phyloP scores from a whole-genome alignment of 2,113 vertebrate genomes.

The Labrus mixtus region DNA sequence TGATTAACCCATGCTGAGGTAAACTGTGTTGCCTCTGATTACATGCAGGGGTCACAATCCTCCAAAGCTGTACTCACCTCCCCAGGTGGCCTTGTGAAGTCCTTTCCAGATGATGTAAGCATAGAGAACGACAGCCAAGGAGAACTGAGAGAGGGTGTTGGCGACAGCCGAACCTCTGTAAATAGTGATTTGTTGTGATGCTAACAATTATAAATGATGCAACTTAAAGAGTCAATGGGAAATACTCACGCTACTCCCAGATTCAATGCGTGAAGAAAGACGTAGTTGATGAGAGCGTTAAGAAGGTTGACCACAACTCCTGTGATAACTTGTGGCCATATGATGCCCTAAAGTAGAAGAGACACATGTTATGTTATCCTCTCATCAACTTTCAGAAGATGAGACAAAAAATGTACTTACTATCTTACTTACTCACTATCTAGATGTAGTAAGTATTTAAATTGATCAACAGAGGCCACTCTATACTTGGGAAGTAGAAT shows the following conservation, averaged over 20 bases:
- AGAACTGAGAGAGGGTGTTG: constrained; percentile 86
- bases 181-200: background rate
- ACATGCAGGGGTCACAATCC: background rate
- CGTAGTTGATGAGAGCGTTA: constrained; percentile 89
- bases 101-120: constrained; percentile 86
- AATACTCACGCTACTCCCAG: constrained; percentile 91
- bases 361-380: background rate
- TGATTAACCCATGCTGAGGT: background rate
- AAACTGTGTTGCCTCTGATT: background rate
- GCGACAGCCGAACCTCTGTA: constrained; percentile 90
- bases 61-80: constrained; percentile 78
- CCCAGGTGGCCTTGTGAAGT: constrained; percentile 89
- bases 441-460: too few relatives aligned
- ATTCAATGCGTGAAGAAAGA: constrained; percentile 85
- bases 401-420: too few relatives aligned
- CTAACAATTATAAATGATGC: too few relatives aligned
- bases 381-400: too few relatives aligned
- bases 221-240: background rate
- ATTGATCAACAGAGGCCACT: too few relatives aligned
- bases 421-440: too few relatives aligned
- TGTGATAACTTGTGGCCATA: constrained; percentile 89
- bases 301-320: constrained; percentile 89
- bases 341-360: constrained; percentile 86
- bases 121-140: constrained; percentile 82
- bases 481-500: too few relatives aligned